Base-by-base conservation (phyloP, 2,113 vertebrate genomes). In the Hymenochirus boettgeri region DNA sequence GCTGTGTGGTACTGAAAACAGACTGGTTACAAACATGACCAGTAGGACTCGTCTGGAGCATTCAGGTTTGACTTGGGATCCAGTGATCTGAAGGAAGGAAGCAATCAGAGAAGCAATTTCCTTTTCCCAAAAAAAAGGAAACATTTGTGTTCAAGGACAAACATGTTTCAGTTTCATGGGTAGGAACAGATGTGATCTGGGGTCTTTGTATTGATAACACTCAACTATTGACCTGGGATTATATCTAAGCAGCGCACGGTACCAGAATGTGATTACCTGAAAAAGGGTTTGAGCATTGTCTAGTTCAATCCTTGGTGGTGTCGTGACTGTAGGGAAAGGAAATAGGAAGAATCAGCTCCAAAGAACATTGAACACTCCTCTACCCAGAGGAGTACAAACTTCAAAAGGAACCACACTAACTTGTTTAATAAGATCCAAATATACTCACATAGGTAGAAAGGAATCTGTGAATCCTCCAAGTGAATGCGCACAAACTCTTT, bases 381-480 rank as follows among this genome's bases (percentile, higher is more conserved):
- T n/a, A n/a, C n/a, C n/a, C n/a, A n/a, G n/a, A n/a, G n/a, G n/a
- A n/a, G n/a, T n/a, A n/a, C n/a, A n/a, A n/a, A n/a, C n/a, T n/a
- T n/a, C n/a, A n/a, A n/a, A n/a, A n/a, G n/a, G n/a, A n/a, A n/a
- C n/a, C n/a, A n/a, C n/a, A n/a, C n/a, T n/a, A n/a, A n/a, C n/a
- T n/a, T n/a, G n/a, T n/a, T n/a, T n/a, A n/a, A n/a, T n/a, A n/a
- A n/a, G n/a, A n/a, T n/a, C n/a, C n/a, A n/a, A n/a, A n/a, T n/a
- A 31, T 17, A 92, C 95, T 93, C 76, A 97, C 95, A 98, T 42
- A 98, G 71, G 78, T 95, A 89, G 75, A 98, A 98, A 1, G 78
- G 70, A 52, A 94, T 76, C 19, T 81, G 72, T 1, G 91, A 82
- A 57, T 93, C 81, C 12, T 86, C 87, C 72, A 97, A 78, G 70